Evolutionary conservation across 2,797 vertebrate species (phyloP), one percentile per base, ranked within the genome.

Genomic region (Sebastolobus altivelis): DNA sequence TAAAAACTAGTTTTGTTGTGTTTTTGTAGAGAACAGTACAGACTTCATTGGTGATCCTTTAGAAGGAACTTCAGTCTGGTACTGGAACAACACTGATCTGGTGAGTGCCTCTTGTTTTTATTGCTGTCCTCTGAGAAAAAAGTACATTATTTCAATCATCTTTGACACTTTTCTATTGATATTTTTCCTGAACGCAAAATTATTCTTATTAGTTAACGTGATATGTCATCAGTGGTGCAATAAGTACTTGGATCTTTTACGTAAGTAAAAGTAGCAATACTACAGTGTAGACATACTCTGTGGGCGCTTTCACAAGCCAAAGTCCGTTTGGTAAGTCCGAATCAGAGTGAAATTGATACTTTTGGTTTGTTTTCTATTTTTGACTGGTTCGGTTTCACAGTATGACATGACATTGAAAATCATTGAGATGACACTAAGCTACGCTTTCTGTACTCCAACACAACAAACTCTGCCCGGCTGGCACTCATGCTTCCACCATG

Each of bases 21-120:
- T 65, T 78, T 72, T 93, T 95, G 40, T 94, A 99, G 98, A 90
- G 83, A 99, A 98, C 87, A 93, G 87, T 35, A 96, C 97, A 8
- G 89, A 92, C 0, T 4, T 96, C 10, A 61, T 88, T 9, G 95
- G 85, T 6, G 91, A 96, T 73, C 90, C 95, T 12, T 3, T 69
- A 14, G 92, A 94, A 18, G 84, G 62, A 0, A 75, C 93, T 1
- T 81, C 94, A 0, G 2, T 87, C 54, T 96, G 95, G 95, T 88
- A 88, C 65, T 82, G 86, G 80, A 91, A 95, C 92, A 94, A 91
- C 91, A 95, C 95, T 0, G 95, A 93, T 56, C 81, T 88, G 94
- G 98, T 99, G 90, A 96, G 97, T 91, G 29, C 18, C 31, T 61
- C 18, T 12, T 75, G 12, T 67, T 40, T 31, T 75, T 55, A 25